phyloP scores from a whole-genome alignment of 2,797 vertebrate genomes.

The Aratinga solstitialis region DNA sequence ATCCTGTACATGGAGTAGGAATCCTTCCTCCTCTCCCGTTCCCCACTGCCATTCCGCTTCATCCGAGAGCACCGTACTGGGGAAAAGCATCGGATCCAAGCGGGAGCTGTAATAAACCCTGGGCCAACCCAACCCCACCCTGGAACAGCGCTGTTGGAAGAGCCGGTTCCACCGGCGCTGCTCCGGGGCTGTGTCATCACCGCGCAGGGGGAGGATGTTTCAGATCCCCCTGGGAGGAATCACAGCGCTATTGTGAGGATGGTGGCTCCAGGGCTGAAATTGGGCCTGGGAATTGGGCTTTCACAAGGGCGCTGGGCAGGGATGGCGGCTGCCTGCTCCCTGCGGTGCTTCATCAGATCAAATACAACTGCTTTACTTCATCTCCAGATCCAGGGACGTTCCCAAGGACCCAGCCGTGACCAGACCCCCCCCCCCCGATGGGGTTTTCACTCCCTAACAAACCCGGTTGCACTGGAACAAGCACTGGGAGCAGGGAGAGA shows the following conservation, averaged over 20 bases:
- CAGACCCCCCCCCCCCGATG: too few species aligned
- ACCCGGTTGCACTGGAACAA: background rate
- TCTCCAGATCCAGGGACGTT: background rate
- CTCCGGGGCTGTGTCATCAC: background rate
- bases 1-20: background rate
- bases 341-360: background rate
- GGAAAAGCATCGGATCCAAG: background rate
- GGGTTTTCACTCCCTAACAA: background rate
- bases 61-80: background rate
- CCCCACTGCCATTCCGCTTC: rapidly evolving
- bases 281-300: background rate
- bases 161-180: background rate
- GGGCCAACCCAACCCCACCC: background rate
- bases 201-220: background rate
- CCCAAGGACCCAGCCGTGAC: rapidly evolving
- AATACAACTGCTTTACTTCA: background rate
- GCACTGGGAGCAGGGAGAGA: background rate
- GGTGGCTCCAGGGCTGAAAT: background rate
- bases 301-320: background rate
- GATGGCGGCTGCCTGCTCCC: background rate
- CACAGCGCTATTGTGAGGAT: rapidly evolving
- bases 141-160: constrained; percentile 28
- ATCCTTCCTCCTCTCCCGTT: background rate
- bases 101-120: background rate
- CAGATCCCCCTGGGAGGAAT: background rate